Conservation (phyloP, 2,113 vertebrate genomes). For the Anguilla japonica region DNA sequence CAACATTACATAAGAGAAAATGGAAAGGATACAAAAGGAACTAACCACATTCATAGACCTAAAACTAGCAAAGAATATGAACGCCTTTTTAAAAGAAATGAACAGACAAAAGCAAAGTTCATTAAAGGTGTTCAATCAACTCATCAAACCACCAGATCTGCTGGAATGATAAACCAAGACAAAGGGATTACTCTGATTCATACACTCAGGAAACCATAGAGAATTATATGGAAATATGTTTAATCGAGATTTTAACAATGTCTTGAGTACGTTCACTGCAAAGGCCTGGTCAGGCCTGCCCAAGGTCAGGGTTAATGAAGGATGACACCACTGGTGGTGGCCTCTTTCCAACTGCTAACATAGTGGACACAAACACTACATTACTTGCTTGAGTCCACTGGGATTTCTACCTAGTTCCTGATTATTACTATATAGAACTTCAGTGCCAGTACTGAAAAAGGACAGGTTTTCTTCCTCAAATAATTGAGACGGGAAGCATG, state of each 20-base stretch:
- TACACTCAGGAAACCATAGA: not conserved
- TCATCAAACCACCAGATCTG: not conserved
- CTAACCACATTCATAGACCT: slow-evolving; percentile 30
- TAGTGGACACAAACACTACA: not conserved
- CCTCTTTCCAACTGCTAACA: not conserved
- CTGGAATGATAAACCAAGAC: not conserved
- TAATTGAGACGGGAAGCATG: slow-evolving; percentile 2
- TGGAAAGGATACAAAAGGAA: slow-evolving; percentile 23
- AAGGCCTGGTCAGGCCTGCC: not conserved
- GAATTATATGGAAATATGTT: not conserved
- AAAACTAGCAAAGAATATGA: slow-evolving; percentile 30
- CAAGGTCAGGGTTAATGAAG: not conserved
- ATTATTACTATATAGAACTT: not conserved
- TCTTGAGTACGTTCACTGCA: not conserved
- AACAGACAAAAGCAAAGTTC: slow-evolving; percentile 2
- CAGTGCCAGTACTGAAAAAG: not conserved
- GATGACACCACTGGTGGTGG: not conserved
- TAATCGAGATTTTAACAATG: not conserved
- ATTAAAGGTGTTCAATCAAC: not conserved
- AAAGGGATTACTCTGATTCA: not conserved
- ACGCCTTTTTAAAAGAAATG: not conserved
- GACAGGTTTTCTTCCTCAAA: not conserved
- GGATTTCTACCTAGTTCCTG: not conserved
- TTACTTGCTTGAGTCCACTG: not conserved
- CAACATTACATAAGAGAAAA: slow-evolving; percentile 49